Percentiles rank a stretch among this genome's conserved stretches.
Evolutionary conservation across 1,140 invertebrate genomes (phyloP).

Genomic region (Elymnias hypermnestra): DNA sequence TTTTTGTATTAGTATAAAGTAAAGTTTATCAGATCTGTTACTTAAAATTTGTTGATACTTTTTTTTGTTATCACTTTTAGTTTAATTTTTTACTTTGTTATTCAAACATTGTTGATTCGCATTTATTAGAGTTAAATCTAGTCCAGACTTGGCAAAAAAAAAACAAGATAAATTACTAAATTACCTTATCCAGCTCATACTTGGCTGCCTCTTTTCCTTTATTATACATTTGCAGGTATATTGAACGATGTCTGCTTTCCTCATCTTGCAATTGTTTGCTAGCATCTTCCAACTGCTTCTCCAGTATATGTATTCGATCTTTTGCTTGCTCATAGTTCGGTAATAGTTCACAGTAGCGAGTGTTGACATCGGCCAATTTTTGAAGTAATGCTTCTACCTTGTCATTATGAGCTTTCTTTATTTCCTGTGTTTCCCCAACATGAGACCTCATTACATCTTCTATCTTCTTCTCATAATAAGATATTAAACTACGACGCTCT

Average conservation of each 20-base stretch:
- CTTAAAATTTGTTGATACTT: too few relatives aligned
- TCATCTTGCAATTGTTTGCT: conserved; percentile 82
- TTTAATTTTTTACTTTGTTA: too few relatives aligned
- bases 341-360: conserved; percentile 82
- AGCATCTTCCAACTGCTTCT: conserved; percentile 81
- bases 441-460: conserved; percentile 84
- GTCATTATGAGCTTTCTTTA: conserved; percentile 87
- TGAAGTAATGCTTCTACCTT: conserved; percentile 86
- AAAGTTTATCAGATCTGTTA: too few relatives aligned
- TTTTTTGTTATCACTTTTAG: too few relatives aligned
- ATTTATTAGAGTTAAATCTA: too few relatives aligned
- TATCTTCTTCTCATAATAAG: conserved; percentile 83
- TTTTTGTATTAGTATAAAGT: too few relatives aligned
- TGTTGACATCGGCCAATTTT: conserved; percentile 87
- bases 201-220: conserved; percentile 87
- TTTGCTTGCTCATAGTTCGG: conserved; percentile 82
- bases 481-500: conserved; percentile 81
- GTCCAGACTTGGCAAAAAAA: too few relatives aligned
- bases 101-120: too few relatives aligned
- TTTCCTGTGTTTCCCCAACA: conserved; percentile 81
- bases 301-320: conserved; percentile 80
- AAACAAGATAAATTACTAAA: too few relatives aligned
- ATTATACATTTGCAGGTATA: conserved; percentile 89
- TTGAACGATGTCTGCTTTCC: conserved; percentile 84
- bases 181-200: conserved; percentile 79